Conservation (phyloP, 2,888 invertebrate genomes). For the Chrysomela aeneicollis region DNA sequence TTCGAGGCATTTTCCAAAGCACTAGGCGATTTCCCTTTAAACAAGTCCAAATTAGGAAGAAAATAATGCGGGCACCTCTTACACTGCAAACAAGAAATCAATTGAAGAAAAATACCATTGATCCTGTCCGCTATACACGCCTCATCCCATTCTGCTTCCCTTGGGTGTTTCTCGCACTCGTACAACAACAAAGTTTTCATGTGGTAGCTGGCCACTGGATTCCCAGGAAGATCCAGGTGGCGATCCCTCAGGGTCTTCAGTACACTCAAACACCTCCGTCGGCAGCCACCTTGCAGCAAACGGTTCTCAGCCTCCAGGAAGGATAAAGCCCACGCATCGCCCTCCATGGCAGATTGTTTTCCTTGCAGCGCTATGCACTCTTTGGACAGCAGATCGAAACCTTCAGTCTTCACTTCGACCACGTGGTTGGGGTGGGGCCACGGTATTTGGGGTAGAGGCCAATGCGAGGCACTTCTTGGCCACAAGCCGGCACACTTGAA, state of each 20-base stretch:
- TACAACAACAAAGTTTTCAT: constrained; percentile 79
- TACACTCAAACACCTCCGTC: constrained; percentile 76
- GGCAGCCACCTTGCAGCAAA: constrained; percentile 70
- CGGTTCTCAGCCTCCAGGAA: constrained; percentile 81
- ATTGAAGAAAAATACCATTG: constrained; percentile 82
- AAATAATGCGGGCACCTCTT: constrained; percentile 86
- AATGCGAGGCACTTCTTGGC: constrained; percentile 83
- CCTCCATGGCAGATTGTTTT: constrained; percentile 80
- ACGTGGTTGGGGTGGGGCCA: constrained; percentile 84
- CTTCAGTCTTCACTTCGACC: constrained; percentile 82
- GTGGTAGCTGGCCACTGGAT: constrained; percentile 81
- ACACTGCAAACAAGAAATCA: constrained; percentile 86
- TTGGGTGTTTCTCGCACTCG: constrained; percentile 87
- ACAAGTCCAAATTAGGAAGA: constrained; percentile 80
- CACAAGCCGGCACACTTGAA: constrained; percentile 85
- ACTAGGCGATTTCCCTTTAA: constrained; percentile 79
- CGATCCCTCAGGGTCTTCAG: constrained; percentile 80
- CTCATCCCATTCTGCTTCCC: constrained; percentile 85
- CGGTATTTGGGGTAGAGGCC: constrained; percentile 80
- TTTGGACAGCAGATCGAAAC: constrained; percentile 82
- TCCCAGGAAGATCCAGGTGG: constrained; percentile 77
- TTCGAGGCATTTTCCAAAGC: constrained; percentile 82
- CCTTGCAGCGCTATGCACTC: constrained; percentile 73
- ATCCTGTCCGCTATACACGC: constrained; percentile 78
- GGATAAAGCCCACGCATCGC: constrained; percentile 85